phyloP scores from a whole-genome alignment of 53 echinoderm and acorn worm genomes.

The Arbacia lixula region DNA sequence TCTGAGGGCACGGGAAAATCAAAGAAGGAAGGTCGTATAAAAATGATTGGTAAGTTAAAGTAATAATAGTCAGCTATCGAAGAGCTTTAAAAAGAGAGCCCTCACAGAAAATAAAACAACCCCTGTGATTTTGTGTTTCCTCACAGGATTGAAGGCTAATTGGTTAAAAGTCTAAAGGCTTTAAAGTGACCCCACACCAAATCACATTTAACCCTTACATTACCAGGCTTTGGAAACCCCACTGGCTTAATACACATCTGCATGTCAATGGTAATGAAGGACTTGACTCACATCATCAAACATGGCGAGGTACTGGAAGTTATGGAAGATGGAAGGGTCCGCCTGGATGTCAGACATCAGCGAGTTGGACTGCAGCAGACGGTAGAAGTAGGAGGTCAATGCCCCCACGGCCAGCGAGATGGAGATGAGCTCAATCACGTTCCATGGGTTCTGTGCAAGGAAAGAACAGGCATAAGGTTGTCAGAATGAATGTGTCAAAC shows the following conservation, averaged over 20 bases:
- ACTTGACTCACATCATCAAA: slow-evolving; percentile 86
- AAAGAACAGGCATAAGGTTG: too few relatives aligned
- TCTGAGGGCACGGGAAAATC: too few relatives aligned
- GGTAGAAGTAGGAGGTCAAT: slow-evolving; percentile 79
- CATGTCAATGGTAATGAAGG: too few relatives aligned
- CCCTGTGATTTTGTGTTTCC: not conserved
- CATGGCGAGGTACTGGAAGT: slow-evolving; percentile 84
- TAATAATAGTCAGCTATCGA: too few relatives aligned
- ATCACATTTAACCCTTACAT: too few relatives aligned
- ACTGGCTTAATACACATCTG: too few relatives aligned
- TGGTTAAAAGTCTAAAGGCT: not conserved
- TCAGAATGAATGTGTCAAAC: too few relatives aligned
- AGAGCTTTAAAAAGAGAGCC: too few relatives aligned
- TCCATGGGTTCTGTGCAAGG: slow-evolving; percentile 42
- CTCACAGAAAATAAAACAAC: too few relatives aligned
- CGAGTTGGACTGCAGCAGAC: slow-evolving; percentile 71
- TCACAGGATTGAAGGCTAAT: not conserved
- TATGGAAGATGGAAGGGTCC: slow-evolving; percentile 61
- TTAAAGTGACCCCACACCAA: not conserved
- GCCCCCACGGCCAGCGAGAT: slow-evolving; percentile 65
- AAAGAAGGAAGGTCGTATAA: too few relatives aligned
- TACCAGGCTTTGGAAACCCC: too few relatives aligned
- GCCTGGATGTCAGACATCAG: slow-evolving; percentile 66
- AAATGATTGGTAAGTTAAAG: too few relatives aligned
- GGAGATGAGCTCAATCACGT: slow-evolving; percentile 69